A percentile compares a stretch with the other conserved stretches of the same genome.
Conservation (phyloP, 2,888 invertebrate genomes). For the Eupithecia tripunctaria region DNA sequence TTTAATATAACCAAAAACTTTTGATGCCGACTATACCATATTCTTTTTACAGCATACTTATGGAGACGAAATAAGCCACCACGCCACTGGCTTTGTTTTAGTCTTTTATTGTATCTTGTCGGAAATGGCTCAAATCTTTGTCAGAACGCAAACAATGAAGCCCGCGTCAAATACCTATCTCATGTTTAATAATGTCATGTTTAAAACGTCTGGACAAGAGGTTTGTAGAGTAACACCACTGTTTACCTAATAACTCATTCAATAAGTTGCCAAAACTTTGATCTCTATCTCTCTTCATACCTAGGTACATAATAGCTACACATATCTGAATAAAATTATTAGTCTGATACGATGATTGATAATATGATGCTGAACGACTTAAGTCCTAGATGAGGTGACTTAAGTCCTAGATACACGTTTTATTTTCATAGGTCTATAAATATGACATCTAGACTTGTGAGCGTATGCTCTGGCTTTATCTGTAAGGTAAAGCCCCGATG, state of each 20-base stretch:
- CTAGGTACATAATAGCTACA: background rate
- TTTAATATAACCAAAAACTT: background rate
- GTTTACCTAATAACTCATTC: background rate
- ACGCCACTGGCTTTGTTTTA: background rate
- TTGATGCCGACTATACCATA: background rate
- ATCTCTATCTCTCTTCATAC: background rate
- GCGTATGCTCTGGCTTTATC: conserved; percentile 6
- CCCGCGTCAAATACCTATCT: background rate
- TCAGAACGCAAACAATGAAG: conserved; percentile 3
- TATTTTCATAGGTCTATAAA: background rate
- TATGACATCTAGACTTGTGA: background rate
- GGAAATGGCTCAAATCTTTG: conserved; percentile 1
- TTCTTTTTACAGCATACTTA: background rate
- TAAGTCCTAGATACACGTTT: background rate
- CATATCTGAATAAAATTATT: background rate
- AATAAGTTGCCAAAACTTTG: background rate
- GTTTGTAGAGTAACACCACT: background rate
- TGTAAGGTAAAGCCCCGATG: conserved; percentile 14
- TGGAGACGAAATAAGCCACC: background rate
- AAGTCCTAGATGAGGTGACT: background rate
- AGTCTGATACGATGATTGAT: background rate
- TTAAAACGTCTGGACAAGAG: background rate
- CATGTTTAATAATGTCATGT: conserved; percentile 13
- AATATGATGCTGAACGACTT: background rate
- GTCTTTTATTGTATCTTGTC: background rate